Percentiles rank a stretch among this genome's conserved stretches.
Evolutionary conservation across 2,888 invertebrate species (phyloP).

Genomic region (Marronus borbonicus): DNA sequence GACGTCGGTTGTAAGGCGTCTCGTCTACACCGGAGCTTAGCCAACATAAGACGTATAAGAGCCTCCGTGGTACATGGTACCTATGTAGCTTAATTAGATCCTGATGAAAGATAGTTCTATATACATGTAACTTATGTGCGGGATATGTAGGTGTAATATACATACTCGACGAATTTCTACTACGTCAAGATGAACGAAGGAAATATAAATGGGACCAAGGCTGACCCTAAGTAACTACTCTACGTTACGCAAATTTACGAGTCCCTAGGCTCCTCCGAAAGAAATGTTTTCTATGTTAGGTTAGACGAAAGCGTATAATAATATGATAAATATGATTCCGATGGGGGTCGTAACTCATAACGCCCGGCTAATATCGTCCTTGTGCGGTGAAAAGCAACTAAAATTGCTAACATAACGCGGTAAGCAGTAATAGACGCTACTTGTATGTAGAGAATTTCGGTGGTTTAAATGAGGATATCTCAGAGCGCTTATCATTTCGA

Average conservation of each 20-base stretch:
- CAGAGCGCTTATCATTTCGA: too few relatives aligned
- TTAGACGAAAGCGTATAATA: neutral
- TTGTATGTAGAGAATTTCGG: too few relatives aligned
- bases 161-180: neutral
- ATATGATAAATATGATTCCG: neutral
- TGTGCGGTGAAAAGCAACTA: too few relatives aligned
- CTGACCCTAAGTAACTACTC: neutral
- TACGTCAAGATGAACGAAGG: neutral
- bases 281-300: neutral
- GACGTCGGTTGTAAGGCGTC: neutral
- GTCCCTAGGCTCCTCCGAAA: neutral
- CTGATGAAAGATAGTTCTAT: neutral
- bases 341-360: neutral
- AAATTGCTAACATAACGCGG: too few relatives aligned
- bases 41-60: neutral
- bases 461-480: too few relatives aligned
- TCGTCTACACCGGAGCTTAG: neutral
- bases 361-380: too few relatives aligned
- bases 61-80: neutral
- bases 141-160: neutral
- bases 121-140: neutral
- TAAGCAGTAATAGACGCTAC: too few relatives aligned
- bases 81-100: neutral
- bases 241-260: neutral
- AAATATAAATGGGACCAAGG: neutral